A percentile compares a stretch with the other conserved stretches of the same genome.
Evolutionary conservation across 2,888 invertebrate genomes (phyloP).

Genomic region (Microctonus aethiopoides): DNA sequence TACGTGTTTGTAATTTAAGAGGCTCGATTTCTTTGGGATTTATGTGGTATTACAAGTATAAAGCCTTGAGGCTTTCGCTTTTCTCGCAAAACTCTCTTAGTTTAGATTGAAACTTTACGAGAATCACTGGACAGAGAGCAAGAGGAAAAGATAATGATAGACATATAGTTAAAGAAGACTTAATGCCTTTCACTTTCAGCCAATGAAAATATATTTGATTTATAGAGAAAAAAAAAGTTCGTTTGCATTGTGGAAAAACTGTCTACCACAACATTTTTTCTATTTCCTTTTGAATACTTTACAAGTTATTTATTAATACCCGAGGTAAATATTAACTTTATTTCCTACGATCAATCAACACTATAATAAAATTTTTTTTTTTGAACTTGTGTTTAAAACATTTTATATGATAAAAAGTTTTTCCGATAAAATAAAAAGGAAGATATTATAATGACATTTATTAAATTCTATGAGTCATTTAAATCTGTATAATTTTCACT

Average conservation of each 20-base stretch:
- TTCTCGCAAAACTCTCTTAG: neutral
- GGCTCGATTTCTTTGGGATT: neutral
- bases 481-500: no score
- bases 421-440: no score
- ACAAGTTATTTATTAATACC: no score
- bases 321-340: no score
- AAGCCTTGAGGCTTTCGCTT: constrained; percentile 9
- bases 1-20: neutral
- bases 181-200: neutral
- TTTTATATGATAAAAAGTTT: no score
- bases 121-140: neutral
- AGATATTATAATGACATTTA: no score
- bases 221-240: neutral
- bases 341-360: no score
- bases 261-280: no score
- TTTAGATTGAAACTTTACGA: neutral
- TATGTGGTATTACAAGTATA: neutral
- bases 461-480: no score
- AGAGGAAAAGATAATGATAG: neutral
- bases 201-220: neutral
- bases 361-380: no score
- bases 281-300: no score
- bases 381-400: no score
- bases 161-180: neutral
- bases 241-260: neutral